A percentile compares a stretch with the other conserved stretches of the same genome.
phyloP scores from a whole-genome alignment of 2,113 vertebrate species.

The Ptyas mucosa region DNA sequence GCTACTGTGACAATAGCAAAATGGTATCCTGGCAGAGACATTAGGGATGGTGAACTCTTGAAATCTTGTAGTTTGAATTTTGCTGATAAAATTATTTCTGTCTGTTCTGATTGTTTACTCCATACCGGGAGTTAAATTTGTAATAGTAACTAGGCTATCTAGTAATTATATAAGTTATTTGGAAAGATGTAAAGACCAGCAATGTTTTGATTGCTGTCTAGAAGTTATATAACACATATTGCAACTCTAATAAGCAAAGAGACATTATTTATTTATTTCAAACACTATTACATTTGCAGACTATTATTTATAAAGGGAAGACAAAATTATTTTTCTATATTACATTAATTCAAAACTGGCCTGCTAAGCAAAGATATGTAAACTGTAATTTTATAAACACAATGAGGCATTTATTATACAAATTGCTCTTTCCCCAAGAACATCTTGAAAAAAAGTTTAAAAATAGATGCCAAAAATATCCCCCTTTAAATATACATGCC shows the following conservation, averaged over 20 bases:
- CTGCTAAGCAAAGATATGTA: conserved; percentile 64
- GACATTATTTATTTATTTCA: conserved; percentile 64
- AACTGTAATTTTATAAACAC: conserved; percentile 67
- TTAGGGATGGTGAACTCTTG: not conserved
- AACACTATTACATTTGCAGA: conserved; percentile 61
- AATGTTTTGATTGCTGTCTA: not conserved
- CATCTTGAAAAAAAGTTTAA: conserved; percentile 64
- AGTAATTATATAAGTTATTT: not conserved
- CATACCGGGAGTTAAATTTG: not conserved
- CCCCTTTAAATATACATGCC: conserved; percentile 71
- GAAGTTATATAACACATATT: not conserved
- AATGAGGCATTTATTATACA: conserved; percentile 67
- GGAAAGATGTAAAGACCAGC: not conserved
- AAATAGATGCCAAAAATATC: conserved; percentile 70
- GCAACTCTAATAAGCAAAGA: conserved; percentile 55
- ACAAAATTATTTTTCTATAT: conserved; percentile 62
- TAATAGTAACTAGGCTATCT: not conserved
- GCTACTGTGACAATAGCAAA: not conserved
- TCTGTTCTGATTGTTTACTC: not conserved
- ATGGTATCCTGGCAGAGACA: not conserved
- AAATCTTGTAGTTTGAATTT: not conserved
- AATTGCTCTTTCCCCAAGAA: conserved; percentile 52
- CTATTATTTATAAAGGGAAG: conserved; percentile 62
- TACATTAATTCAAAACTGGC: conserved; percentile 70
- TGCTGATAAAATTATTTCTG: not conserved